Percentiles rank a stretch among this genome's conserved stretches.
phyloP scores from a whole-genome alignment of 2,888 invertebrate species.

The Polymixis flavicincta region DNA sequence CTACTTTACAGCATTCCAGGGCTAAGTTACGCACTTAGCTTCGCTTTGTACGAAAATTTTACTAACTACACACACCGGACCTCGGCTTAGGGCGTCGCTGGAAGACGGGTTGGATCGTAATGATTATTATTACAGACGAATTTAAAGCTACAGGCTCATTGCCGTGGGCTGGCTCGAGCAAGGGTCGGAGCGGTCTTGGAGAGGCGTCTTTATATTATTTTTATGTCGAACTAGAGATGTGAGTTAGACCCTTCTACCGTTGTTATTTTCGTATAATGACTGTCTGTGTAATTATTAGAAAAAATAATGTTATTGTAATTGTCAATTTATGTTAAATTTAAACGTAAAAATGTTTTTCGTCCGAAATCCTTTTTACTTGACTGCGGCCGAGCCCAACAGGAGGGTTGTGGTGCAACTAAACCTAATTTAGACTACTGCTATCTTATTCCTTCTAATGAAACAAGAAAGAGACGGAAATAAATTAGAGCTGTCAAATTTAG shows the following conservation, averaged over 20 bases:
- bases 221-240: neutral
- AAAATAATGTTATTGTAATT: slow-evolving; percentile 16
- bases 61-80: neutral
- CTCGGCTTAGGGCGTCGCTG: too few species aligned
- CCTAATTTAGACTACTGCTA: too few species aligned
- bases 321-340: slow-evolving; percentile 9
- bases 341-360: neutral
- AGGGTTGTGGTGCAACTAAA: too few species aligned
- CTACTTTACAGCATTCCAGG: neutral
- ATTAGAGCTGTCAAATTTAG: too few species aligned
- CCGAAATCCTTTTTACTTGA: neutral
- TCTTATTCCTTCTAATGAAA: too few species aligned
- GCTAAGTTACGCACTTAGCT: neutral
- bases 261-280: slow-evolving; percentile 4
- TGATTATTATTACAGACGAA: too few species aligned
- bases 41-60: neutral
- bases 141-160: too few species aligned
- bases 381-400: neutral
- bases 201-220: neutral
- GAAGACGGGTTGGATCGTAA: too few species aligned
- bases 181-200: neutral
- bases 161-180: too few species aligned
- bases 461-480: too few species aligned
- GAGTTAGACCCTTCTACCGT: neutral
- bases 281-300: slow-evolving; percentile 17